Percentiles rank a stretch among this genome's conserved stretches.
These are phyloP conservation scores for Diplodus sargus DNA, from an alignment of 2,797 vertebrate species.

Conservation along the genomic window DNA sequence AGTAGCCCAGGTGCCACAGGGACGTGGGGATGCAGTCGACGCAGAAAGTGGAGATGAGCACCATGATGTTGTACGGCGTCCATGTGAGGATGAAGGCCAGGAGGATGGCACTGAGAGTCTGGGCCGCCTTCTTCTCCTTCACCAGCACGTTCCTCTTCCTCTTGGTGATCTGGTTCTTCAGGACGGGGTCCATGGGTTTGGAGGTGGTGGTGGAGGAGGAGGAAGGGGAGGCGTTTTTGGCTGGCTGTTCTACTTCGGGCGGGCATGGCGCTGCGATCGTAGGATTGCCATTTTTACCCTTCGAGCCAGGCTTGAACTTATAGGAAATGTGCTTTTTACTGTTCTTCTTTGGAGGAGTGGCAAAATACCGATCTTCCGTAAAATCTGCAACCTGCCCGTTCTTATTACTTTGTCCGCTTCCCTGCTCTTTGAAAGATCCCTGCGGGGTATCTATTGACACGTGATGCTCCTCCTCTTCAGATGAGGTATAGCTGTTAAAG, in stretches of 20 bases:
- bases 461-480: slow-evolving; percentile 91
- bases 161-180: slow-evolving; percentile 97
- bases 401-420: slow-evolving; percentile 77
- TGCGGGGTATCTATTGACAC: slow-evolving; percentile 86
- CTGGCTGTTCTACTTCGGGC: slow-evolving; percentile 81
- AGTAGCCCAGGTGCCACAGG: slow-evolving; percentile 98
- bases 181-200: slow-evolving; percentile 89
- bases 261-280: slow-evolving; percentile 84
- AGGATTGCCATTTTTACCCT: slow-evolving; percentile 82
- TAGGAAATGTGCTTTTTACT: slow-evolving; percentile 92
- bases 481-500: slow-evolving; percentile 93
- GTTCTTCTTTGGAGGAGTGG: slow-evolving; percentile 88
- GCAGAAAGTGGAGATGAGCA: slow-evolving; percentile 97
- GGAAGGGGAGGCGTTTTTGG: slow-evolving; percentile 81
- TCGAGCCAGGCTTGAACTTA: slow-evolving; percentile 91
- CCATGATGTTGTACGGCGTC: slow-evolving; percentile 99
- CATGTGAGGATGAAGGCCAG: slow-evolving; percentile 98
- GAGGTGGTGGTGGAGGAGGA: slow-evolving; percentile 86
- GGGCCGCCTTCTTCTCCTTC: slow-evolving; percentile 98
- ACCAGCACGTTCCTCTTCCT: slow-evolving; percentile 97
- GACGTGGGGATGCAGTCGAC: slow-evolving; percentile 91
- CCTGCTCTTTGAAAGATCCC: slow-evolving; percentile 87
- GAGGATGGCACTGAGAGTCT: slow-evolving; percentile 97
- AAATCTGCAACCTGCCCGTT: slow-evolving; percentile 81
- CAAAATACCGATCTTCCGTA: slow-evolving; percentile 86